Evolutionary conservation across 1,140 invertebrate species (phyloP).

Genomic region (Drosophila funebris): DNA sequence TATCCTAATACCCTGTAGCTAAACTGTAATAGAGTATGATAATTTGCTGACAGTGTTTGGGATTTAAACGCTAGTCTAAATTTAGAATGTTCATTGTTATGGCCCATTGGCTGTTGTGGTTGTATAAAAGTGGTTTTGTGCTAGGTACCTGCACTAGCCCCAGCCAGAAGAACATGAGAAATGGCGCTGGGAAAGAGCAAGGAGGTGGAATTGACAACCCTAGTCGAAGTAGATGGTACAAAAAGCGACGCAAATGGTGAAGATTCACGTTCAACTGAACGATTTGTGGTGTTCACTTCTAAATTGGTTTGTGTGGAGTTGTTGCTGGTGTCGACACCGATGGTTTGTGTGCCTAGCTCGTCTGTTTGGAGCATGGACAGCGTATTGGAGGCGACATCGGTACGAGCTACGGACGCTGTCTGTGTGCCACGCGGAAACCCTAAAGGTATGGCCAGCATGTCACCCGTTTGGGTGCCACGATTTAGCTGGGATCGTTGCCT

Average conservation of each 20-base stretch:
- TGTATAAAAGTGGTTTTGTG: background rate
- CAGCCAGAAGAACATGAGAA: conserved; percentile 65
- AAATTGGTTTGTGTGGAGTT: conserved; percentile 45
- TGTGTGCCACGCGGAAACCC: conserved; percentile 72
- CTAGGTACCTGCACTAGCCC: conserved; percentile 66
- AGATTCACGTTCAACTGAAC: conserved; percentile 56
- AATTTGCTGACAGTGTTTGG: no score
- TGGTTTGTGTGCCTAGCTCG: conserved; percentile 14
- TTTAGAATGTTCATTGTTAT: background rate
- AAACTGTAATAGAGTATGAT: no score
- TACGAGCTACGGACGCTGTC: conserved; percentile 18
- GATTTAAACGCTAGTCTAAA: no score
- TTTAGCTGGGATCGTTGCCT: conserved; percentile 53
- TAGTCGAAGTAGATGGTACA: conserved; percentile 37
- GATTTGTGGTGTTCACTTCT: conserved; percentile 24
- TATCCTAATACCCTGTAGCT: background rate
- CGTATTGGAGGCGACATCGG: conserved; percentile 33
- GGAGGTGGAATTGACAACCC: conserved; percentile 43
- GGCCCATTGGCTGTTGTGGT: conserved; percentile 16
- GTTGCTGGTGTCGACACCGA: background rate
- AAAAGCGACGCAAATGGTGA: conserved; percentile 68
- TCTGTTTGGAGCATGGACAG: background rate
- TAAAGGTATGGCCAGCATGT: conserved; percentile 39
- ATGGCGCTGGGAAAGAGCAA: conserved; percentile 76
- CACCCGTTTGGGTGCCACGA: conserved; percentile 71